Evolutionary conservation across 2,113 vertebrate species (phyloP).

Genomic region (Podarcis muralis): DNA sequence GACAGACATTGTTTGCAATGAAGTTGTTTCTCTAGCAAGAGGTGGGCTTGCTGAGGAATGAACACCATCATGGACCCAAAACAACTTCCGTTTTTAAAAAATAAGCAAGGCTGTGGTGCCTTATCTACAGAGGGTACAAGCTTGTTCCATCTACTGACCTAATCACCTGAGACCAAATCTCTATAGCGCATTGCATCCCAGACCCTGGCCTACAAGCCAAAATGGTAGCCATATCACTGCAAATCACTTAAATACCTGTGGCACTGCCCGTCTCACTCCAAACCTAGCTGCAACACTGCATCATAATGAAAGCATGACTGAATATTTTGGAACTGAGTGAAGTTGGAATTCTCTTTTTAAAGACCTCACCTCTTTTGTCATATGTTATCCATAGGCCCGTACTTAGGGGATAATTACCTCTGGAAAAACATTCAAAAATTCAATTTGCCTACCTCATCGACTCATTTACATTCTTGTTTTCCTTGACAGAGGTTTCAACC

Average conservation of each 20-base stretch:
- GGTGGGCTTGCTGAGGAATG: not conserved
- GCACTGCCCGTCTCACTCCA: not conserved
- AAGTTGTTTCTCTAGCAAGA: not conserved
- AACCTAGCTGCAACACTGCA: not conserved
- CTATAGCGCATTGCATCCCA: not conserved
- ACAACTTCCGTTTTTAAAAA: not conserved
- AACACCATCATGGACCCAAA: not conserved
- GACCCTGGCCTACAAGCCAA: not conserved
- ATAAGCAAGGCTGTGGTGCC: not conserved
- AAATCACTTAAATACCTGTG: not conserved
- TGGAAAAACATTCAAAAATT: not conserved
- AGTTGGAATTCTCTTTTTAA: not conserved
- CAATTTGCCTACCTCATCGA: constrained; percentile 80
- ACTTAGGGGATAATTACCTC: not conserved
- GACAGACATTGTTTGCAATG: not conserved
- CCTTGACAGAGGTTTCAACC: constrained; percentile 90
- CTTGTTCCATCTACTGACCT: not conserved
- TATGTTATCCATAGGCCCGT: not conserved
- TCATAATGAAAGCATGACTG: not conserved
- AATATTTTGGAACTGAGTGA: not conserved
- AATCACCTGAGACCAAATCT: not conserved
- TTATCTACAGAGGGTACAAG: not conserved
- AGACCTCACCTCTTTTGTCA: not conserved
- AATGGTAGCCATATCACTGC: not conserved
- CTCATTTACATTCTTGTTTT: constrained; percentile 87